Evolutionary conservation across 2,797 vertebrate genomes (phyloP).

Genomic region (Pantherophis alleghaniensis): DNA sequence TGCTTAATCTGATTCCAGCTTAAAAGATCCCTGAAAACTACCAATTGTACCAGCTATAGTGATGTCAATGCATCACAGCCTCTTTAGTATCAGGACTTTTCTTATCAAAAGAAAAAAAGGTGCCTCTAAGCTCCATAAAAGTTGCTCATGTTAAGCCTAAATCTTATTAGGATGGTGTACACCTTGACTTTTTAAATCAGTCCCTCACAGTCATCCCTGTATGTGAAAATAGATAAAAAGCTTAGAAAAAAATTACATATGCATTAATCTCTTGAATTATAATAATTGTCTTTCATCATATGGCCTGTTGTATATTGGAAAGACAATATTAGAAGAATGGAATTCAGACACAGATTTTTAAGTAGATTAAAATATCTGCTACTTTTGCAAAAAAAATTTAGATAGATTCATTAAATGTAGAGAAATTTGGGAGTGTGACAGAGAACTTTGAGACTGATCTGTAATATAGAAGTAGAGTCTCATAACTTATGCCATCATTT

Average conservation of each 20-base stretch:
- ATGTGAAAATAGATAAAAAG: neutral
- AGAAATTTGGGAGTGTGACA: neutral
- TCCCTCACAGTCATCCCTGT: neutral
- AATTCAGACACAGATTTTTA: slow-evolving; percentile 1
- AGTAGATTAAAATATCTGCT: neutral
- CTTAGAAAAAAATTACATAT: neutral
- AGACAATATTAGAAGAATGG: neutral
- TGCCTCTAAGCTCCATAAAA: neutral
- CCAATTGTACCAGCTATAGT: neutral
- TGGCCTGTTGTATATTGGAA: neutral
- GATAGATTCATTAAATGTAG: neutral
- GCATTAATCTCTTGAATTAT: neutral
- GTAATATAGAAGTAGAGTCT: neutral
- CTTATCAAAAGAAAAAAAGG: neutral
- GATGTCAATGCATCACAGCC: neutral
- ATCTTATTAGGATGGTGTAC: neutral
- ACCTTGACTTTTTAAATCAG: neutral
- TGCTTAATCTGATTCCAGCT: neutral
- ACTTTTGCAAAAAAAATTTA: neutral
- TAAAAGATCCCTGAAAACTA: neutral
- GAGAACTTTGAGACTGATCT: neutral
- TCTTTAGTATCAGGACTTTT: neutral
- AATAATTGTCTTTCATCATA: neutral
- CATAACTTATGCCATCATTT: neutral
- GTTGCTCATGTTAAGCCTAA: neutral